phyloP scores from a whole-genome alignment of 2,113 vertebrate species.

The Corythornis vintsioides region DNA sequence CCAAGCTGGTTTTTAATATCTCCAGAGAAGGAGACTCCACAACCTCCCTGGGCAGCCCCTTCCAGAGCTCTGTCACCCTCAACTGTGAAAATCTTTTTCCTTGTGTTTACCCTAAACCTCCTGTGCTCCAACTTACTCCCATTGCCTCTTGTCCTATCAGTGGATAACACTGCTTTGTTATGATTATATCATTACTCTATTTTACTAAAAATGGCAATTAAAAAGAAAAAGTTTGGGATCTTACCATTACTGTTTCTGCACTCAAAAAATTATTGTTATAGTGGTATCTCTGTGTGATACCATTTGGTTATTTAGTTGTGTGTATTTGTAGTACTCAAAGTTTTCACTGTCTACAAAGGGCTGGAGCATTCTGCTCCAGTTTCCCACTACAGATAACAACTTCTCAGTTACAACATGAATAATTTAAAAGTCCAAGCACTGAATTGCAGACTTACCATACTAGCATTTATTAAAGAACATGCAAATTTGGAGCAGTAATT shows the following conservation, averaged over 20 bases:
- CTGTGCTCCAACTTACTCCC: too few relatives aligned
- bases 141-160: too few relatives aligned
- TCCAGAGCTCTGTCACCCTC: too few relatives aligned
- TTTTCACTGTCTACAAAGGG: neutral
- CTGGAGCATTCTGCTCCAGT: neutral
- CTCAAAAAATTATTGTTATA: neutral
- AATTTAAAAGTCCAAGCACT: neutral
- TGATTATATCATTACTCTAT: neutral
- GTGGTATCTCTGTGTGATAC: neutral
- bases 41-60: too few relatives aligned
- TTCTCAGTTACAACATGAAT: slow-evolving; percentile 16
- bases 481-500: slow-evolving; percentile 55
- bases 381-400: neutral
- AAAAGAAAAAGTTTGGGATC: neutral
- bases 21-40: too few relatives aligned
- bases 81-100: too few relatives aligned
- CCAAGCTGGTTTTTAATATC: too few relatives aligned
- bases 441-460: neutral
- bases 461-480: slow-evolving; percentile 64
- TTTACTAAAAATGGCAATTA: neutral
- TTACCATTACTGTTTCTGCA: neutral
- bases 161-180: neutral
- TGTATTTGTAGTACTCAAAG: neutral
- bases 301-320: neutral
- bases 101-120: too few relatives aligned